Base-by-base conservation (phyloP, 2,888 invertebrate genomes). In the Idaea dimidiata region DNA sequence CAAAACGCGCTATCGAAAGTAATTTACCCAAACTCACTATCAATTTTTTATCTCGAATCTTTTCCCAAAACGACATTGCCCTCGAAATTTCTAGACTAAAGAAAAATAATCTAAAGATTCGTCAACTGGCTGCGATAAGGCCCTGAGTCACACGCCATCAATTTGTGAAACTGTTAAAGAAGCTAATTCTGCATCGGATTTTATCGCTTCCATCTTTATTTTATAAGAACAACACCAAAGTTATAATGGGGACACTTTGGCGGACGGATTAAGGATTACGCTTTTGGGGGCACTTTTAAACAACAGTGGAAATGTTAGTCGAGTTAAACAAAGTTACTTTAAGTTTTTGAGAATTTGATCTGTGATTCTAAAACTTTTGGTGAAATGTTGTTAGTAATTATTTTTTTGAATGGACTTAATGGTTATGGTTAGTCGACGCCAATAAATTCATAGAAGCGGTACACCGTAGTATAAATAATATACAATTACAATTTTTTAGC, bases 171-270 rank as follows among this genome's bases (percentile, higher is more conserved):
- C 80, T 79, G 75, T 74, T 65, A 66, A 74, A 75, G 71, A 76
- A 77, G 78, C 78, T 78, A 82, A 82, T 78, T 79, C 77, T 74
- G 72, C 73, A 76, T 76, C 60, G 69, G 57, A 67, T 59, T 72
- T 71, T 72, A 70, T 70, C 72, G 66, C 43, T 17, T 64, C 68
- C 68, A 69, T 72, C 69, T 70, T 69, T 70, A 69, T 62, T 67
- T 67, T 64, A 60, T 65, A 70, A 65, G 66, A 65, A 70, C 72
- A 70, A 72, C 67, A 61, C 58, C 59, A 58, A 67, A 70, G 67
- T 70, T 66, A 60, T 64, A 72, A 69, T 70, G 66, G 67, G 67
- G 66, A 59, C 62, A 67, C 67, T 60, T 57, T n/a, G 57, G 65
- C 65, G 68, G 66, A 32, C 54, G 70, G 16, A 70, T 59, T 70